phyloP scores from a whole-genome alignment of 2,113 vertebrate species.

The Sialia sialis region DNA sequence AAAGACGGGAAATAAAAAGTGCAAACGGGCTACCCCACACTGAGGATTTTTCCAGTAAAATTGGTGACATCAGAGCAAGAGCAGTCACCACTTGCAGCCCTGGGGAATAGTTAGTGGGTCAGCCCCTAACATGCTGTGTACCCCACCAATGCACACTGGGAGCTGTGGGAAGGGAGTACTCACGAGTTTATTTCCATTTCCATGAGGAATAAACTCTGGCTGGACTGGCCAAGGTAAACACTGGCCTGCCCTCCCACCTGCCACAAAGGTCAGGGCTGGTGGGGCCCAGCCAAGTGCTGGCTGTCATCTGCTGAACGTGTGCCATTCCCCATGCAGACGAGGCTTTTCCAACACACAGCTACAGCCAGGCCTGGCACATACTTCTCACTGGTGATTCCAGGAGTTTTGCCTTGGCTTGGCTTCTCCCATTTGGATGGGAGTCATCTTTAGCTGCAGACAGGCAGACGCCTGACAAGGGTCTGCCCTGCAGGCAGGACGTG shows the following conservation, averaged over 20 bases:
- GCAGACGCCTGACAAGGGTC: neutral
- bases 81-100: neutral
- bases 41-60: neutral
- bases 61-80: neutral
- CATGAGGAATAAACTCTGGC: neutral
- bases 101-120: fast-evolving
- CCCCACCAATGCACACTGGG: neutral
- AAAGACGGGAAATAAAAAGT: neutral
- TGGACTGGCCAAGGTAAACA: neutral
- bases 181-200: neutral
- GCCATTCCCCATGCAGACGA: neutral
- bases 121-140: neutral
- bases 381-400: neutral
- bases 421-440: slow-evolving; percentile 20
- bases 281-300: neutral
- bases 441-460: slow-evolving; percentile 32
- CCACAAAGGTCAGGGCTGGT: slow-evolving; percentile 9
- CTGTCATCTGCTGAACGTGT: neutral
- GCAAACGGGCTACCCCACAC: neutral
- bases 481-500: neutral
- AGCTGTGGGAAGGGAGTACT: neutral
- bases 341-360: neutral
- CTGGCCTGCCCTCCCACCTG: neutral
- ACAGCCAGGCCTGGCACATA: slow-evolving; percentile 4
- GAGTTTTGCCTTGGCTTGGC: slow-evolving; percentile 13